Evolutionary conservation across 2,797 vertebrate species (phyloP).

Genomic region (Pterois miles): DNA sequence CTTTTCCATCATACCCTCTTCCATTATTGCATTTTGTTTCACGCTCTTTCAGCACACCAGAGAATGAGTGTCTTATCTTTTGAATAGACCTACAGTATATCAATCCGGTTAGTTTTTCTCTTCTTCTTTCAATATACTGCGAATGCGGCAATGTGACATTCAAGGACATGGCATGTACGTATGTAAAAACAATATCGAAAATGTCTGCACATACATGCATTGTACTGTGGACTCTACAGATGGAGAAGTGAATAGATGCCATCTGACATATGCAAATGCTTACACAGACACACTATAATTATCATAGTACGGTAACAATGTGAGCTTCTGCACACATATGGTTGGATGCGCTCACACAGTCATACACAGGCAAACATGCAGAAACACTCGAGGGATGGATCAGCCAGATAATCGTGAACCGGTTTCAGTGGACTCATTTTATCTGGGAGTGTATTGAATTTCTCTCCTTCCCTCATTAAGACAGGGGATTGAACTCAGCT

Average conservation of each 20-base stretch:
- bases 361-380: background rate
- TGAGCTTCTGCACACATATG: conserved; percentile 2
- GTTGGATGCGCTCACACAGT: background rate
- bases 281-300: background rate
- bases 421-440: conserved; percentile 56
- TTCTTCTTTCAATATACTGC: background rate
- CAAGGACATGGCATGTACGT: background rate
- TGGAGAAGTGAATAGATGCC: background rate
- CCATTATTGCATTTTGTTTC: conserved; percentile 34
- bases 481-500: conserved; percentile 56
- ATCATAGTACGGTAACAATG: background rate
- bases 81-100: background rate
- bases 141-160: background rate
- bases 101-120: background rate
- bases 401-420: conserved; percentile 63
- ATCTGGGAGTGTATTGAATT: conserved; percentile 61
- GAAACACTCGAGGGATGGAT: conserved; percentile 7
- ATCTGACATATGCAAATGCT: background rate
- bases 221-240: background rate
- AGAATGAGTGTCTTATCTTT: conserved; percentile 42
- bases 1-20: conserved; percentile 7
- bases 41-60: background rate
- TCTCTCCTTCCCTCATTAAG: conserved; percentile 54
- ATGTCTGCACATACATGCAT: background rate
- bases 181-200: background rate